Percentiles rank a stretch among this genome's conserved stretches.
phyloP scores from a whole-genome alignment of 2,888 invertebrate species.

The Eilema sororculum region DNA sequence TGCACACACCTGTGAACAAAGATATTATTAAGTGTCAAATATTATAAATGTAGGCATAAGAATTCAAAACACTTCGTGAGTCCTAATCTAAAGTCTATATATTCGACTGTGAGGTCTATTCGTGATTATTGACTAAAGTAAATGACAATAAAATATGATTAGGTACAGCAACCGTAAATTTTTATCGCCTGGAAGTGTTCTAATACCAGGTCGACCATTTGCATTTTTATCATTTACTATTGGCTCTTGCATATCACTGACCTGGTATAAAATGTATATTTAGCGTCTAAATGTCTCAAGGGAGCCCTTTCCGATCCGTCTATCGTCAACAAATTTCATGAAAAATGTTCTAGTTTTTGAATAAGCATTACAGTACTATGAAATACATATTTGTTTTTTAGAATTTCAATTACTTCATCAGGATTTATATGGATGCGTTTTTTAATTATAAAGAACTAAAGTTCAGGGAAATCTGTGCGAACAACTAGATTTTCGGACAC shows the following conservation, averaged over 20 bases:
- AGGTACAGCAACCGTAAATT: not conserved
- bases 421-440: no score
- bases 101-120: not conserved
- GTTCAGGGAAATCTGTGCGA: no score
- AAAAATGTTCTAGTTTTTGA: no score
- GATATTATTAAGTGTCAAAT: not conserved
- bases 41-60: not conserved
- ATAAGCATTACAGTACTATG: no score
- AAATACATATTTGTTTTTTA: no score
- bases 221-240: not conserved
- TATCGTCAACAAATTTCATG: no score
- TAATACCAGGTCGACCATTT: not conserved
- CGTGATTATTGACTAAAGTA: no score
- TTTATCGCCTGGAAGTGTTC: not conserved
- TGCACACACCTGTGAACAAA: conserved; percentile 94
- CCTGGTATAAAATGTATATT: not conserved
- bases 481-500: no score
- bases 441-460: no score
- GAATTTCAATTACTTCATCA: no score
- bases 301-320: no score
- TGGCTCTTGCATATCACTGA: not conserved
- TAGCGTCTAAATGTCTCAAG: not conserved
- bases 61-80: not conserved
- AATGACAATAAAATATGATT: not conserved
- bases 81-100: not conserved